phyloP scores from a whole-genome alignment of 2,888 invertebrate genomes.

The Hypomecis punctinalis region DNA sequence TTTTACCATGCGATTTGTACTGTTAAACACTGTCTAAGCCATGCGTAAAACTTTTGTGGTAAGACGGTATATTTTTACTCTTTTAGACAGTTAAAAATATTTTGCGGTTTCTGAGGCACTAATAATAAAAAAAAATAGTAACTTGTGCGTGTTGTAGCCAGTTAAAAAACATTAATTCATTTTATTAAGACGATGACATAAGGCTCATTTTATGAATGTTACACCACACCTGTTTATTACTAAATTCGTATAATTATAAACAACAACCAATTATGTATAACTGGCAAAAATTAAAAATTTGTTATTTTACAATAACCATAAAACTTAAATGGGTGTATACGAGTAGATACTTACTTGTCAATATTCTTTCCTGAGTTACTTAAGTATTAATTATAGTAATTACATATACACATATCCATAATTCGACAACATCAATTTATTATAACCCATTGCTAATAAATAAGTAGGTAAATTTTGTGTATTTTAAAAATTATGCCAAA shows the following conservation, averaged over 20 bases:
- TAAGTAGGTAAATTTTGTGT: background rate
- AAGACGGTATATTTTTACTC: too few relatives aligned
- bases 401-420: background rate
- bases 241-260: conserved; percentile 15
- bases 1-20: too few relatives aligned
- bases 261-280: background rate
- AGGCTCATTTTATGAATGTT: too few relatives aligned
- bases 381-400: conserved; percentile 2
- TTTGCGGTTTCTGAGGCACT: too few relatives aligned
- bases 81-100: too few relatives aligned
- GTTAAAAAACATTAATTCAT: conserved; percentile 1
- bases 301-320: conserved; percentile 24
- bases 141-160: background rate
- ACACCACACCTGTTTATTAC: conserved; percentile 9
- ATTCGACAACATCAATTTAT: background rate
- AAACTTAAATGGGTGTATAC: background rate
- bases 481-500: background rate
- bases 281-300: conserved; percentile 16
- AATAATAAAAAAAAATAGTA: too few relatives aligned
- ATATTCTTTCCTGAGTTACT: background rate
- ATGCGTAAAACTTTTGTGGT: too few relatives aligned
- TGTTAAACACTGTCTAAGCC: too few relatives aligned
- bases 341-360: background rate
- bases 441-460: background rate
- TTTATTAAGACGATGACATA: too few relatives aligned